Evolutionary conservation across 1,140 invertebrate species (phyloP).

Genomic region (Limonius californicus): DNA sequence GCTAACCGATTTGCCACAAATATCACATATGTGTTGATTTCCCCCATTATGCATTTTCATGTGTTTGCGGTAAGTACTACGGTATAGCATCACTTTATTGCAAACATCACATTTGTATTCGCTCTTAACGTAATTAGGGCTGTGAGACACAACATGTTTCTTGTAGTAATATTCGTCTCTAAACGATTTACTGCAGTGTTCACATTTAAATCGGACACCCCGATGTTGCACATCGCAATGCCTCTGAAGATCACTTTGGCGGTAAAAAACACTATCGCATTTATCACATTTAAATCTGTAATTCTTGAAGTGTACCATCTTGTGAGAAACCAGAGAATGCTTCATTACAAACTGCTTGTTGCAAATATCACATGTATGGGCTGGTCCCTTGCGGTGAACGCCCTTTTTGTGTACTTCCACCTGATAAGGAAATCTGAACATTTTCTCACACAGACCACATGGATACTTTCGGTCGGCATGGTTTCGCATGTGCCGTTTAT

Average conservation of each 20-base stretch:
- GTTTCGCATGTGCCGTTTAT: slow-evolving; percentile 55
- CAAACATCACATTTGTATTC: no score
- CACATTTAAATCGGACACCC: not conserved
- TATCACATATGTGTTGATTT: slow-evolving; percentile 41
- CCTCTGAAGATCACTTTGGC: not conserved
- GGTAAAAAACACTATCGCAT: no score
- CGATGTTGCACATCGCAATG: slow-evolving; percentile 1
- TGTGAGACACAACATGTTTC: not conserved
- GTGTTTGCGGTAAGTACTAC: slow-evolving; percentile 25
- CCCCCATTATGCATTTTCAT: no score
- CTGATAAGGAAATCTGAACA: not conserved
- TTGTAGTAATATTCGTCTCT: no score
- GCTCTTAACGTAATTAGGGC: not conserved
- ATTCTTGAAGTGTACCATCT: not conserved
- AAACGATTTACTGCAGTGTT: no score
- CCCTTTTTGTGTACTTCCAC: slow-evolving; percentile 8
- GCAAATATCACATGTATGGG: slow-evolving; percentile 20
- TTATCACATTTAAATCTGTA: not conserved
- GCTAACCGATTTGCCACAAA: slow-evolving; percentile 60
- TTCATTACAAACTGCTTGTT: slow-evolving; percentile 10
- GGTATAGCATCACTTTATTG: slow-evolving; percentile 44
- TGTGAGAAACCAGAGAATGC: not conserved
- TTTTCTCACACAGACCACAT: slow-evolving; percentile 13
- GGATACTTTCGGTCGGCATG: slow-evolving; percentile 5
- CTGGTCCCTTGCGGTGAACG: slow-evolving; percentile 17